Evolutionary conservation across 2,797 vertebrate genomes (phyloP), one percentile per base, ranked within the genome.

Genomic region (Phylloscopus collybita): DNA sequence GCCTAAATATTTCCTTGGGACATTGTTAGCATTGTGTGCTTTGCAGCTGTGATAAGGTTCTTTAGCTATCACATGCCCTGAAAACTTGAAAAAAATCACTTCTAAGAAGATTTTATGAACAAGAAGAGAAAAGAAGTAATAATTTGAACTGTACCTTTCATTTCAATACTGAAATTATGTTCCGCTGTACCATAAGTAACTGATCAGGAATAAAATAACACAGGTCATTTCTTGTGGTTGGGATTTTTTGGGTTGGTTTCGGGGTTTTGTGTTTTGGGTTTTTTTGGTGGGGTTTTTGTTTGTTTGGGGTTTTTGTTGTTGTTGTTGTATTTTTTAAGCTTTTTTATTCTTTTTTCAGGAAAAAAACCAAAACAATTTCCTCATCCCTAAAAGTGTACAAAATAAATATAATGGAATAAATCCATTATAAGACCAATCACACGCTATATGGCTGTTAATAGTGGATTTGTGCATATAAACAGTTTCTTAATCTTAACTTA

Each of bases 1-100:
- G 29, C 59, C 83, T 87, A 81, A 80, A 80, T 62, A 94, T 97
- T 96, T 91, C 61, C 79, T 88, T 95, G 29, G 50, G 88, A 93
- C 57, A 54, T 42, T 79, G 22, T 49, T 92, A 53, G 27, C 21
- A n/a, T 27, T 79, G 49, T 25, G 22, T 80, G 18, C 25, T 93
- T 92, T 74, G 45, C 50, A 95, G 34, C 13, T 27, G 11, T 53
- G 45, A 87, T 94, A 81, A 71, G 47, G 30, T 69, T 93, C 57
- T 67, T 67, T 57, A 82, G 19, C 49, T 62, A 45, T 62, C 71
- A 10, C 30, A 34, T 21, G 5, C 30, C 42, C 50, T 84, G 61
- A 83, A 73, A 75, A 59, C n/a, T 85, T 59, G 45, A 72, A 69
- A 80, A 70, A 82, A 66, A 34, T 57, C 26, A 54, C 44, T 56